phyloP scores from a whole-genome alignment of 2,797 vertebrate species.

The Paratrypauchen microcephalus region DNA sequence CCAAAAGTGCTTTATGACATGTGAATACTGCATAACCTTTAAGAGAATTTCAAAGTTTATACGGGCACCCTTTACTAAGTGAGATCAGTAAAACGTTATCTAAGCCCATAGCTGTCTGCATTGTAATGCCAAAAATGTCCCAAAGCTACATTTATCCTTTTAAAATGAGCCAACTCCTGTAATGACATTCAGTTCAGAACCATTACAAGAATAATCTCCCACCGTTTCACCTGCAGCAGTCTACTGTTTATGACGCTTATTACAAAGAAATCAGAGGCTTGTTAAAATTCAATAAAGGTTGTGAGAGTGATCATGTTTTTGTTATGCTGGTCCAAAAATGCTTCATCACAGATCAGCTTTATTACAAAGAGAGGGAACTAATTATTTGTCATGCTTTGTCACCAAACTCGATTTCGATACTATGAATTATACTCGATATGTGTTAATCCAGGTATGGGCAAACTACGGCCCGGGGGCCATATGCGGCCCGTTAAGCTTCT shows the following conservation, averaged over 20 bases:
- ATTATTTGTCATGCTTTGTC: too few relatives aligned
- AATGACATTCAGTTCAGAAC: constrained; percentile 3
- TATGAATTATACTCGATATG: too few relatives aligned
- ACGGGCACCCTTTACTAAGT: not conserved
- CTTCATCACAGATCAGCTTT: too few relatives aligned
- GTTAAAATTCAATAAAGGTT: not conserved
- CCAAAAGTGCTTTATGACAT: not conserved
- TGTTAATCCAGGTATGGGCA: too few relatives aligned
- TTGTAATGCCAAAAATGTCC: not conserved
- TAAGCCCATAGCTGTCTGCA: constrained; percentile 1
- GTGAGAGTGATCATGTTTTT: not conserved
- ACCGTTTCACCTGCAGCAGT: not conserved
- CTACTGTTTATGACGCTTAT: not conserved
- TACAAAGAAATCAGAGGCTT: constrained; percentile 2
- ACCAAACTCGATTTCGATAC: too few relatives aligned
- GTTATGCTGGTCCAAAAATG: not conserved
- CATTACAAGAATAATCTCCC: constrained; percentile 4
- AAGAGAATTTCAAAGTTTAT: not conserved
- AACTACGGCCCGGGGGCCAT: too few relatives aligned
- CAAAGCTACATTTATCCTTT: constrained; percentile 7
- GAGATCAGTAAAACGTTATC: not conserved
- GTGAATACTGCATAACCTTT: too few relatives aligned
- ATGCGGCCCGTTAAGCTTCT: too few relatives aligned
- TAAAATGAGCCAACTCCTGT: not conserved
- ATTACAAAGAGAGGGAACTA: too few relatives aligned